Percentiles rank a stretch among this genome's conserved stretches.
Conservation (phyloP, 1,140 invertebrate species). For the Battus philenor region DNA sequence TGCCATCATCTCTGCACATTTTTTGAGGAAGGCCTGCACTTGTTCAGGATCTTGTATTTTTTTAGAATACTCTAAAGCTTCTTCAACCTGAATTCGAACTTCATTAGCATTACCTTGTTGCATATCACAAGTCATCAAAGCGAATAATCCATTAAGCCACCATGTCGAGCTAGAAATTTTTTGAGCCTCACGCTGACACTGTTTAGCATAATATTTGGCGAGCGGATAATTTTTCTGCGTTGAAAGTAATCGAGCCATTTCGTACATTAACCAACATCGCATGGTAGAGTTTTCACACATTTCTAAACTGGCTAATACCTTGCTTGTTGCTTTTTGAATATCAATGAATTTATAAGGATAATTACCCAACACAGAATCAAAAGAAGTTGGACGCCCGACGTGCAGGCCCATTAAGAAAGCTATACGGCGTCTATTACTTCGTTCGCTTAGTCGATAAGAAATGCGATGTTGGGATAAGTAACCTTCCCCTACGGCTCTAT, state of each 20-base stretch:
- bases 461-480: conserved; percentile 56
- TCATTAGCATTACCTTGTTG: conserved; percentile 75
- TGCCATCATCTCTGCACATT: conserved; percentile 55
- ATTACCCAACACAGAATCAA: conserved; percentile 64
- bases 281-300: conserved; percentile 68
- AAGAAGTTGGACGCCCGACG: conserved; percentile 52
- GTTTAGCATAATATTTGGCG: conserved; percentile 73
- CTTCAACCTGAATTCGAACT: conserved; percentile 63
- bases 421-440: conserved; percentile 58
- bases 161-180: conserved; percentile 59
- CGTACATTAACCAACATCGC: conserved; percentile 75
- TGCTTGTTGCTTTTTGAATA: conserved; percentile 40
- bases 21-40: conserved; percentile 53
- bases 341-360: conserved; percentile 68
- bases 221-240: conserved; percentile 73
- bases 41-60: conserved; percentile 56
- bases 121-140: conserved; percentile 71
- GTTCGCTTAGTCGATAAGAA: conserved; percentile 63
- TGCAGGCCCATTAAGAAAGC: conserved; percentile 64
- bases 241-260: conserved; percentile 65
- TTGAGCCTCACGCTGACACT: conserved; percentile 71
- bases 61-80: conserved; percentile 60
- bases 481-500: conserved; percentile 58
- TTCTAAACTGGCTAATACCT: conserved; percentile 45
- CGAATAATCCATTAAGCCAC: conserved; percentile 72